phyloP scores from a whole-genome alignment of 2,888 invertebrate genomes.

The Tupiocoris notatus region DNA sequence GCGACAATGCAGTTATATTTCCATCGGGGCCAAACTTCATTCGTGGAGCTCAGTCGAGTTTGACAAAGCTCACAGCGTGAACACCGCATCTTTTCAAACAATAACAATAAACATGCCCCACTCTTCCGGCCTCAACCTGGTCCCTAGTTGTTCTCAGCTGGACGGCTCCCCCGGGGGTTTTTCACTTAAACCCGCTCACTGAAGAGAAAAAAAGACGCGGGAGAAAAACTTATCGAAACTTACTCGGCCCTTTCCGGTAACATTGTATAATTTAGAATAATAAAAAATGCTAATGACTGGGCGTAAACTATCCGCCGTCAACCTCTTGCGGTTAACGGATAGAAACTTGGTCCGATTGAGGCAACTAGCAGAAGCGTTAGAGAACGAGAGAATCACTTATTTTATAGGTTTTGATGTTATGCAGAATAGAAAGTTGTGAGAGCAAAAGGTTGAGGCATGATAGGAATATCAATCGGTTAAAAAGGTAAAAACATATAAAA shows the following conservation, averaged over 20 bases:
- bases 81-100: neutral
- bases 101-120: neutral
- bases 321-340: neutral
- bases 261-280: slow-evolving; percentile 20
- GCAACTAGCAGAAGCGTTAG: too few species aligned
- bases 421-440: too few species aligned
- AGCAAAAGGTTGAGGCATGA: too few species aligned
- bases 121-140: neutral
- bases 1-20: too few species aligned
- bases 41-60: neutral
- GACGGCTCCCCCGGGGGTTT: neutral
- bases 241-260: slow-evolving; percentile 5
- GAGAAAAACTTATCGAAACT: neutral
- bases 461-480: too few species aligned
- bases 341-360: too few species aligned
- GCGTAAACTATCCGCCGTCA: slow-evolving; percentile 15
- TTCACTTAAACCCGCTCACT: neutral
- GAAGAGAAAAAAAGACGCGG: neutral
- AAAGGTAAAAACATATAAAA: too few species aligned
- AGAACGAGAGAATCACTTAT: too few species aligned
- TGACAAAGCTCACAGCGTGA: neutral
- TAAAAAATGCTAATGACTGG: slow-evolving; percentile 18
- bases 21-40: neutral
- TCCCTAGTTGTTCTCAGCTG: neutral
- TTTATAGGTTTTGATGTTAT: too few species aligned